Conservation (phyloP, 1,140 invertebrate species). For the Zaprionus ghesquierei region DNA sequence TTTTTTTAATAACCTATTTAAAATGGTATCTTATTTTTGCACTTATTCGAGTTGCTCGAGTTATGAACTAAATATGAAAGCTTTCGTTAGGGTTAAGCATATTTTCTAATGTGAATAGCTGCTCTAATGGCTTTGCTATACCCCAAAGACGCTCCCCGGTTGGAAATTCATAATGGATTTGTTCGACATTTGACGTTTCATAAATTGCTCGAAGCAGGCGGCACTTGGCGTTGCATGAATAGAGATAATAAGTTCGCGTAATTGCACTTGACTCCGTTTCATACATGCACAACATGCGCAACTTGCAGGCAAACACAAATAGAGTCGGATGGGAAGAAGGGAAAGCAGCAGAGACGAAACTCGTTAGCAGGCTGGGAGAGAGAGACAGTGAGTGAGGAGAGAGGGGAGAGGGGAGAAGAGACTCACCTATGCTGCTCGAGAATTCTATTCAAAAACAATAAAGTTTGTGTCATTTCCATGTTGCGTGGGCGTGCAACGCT, state of each 20-base stretch:
- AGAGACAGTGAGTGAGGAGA: background rate
- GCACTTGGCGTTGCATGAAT: conserved; percentile 7
- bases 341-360: too few species aligned
- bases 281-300: conserved; percentile 31
- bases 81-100: too few species aligned
- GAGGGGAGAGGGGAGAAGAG: background rate
- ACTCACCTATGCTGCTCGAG: background rate
- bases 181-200: background rate
- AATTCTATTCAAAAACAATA: conserved; percentile 51
- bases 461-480: conserved; percentile 52
- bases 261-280: conserved; percentile 49
- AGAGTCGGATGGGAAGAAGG: background rate
- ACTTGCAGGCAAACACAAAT: background rate
- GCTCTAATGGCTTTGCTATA: background rate
- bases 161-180: background rate
- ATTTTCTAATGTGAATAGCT: too few species aligned
- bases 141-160: background rate
- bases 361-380: background rate
- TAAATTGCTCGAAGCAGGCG: conserved; percentile 4
- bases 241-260: conserved; percentile 33
- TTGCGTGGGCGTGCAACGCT: background rate
- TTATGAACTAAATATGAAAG: too few species aligned
- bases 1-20: background rate
- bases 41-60: too few species aligned
- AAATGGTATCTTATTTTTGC: too few species aligned